These are phyloP conservation scores for Scaptomyza polygonia DNA, from an alignment of 2,888 invertebrate species.

Conservation along the genomic window DNA sequence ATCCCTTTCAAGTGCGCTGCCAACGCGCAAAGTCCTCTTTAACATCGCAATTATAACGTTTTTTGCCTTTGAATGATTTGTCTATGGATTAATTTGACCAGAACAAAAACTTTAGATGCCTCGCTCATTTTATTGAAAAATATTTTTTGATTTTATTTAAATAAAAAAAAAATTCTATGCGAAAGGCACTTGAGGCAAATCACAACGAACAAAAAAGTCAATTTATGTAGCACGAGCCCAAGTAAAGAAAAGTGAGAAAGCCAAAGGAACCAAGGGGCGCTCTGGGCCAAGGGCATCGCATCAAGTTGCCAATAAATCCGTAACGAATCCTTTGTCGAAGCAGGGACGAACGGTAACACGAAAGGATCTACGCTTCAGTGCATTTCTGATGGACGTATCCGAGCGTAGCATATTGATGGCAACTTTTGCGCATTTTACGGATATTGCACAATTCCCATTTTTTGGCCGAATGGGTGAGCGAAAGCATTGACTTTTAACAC, in stretches of 20 bases:
- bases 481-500: slow-evolving; percentile 57
- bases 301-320: slow-evolving; percentile 77
- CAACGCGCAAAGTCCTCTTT: slow-evolving; percentile 60
- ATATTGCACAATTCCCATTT: slow-evolving; percentile 74
- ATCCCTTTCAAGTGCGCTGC: slow-evolving; percentile 67
- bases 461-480: slow-evolving; percentile 29
- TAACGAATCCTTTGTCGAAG: slow-evolving; percentile 75
- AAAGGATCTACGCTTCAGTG: slow-evolving; percentile 78
- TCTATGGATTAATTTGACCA: slow-evolving; percentile 62
- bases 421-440: slow-evolving; percentile 80
- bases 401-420: slow-evolving; percentile 81
- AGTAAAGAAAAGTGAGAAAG: slow-evolving; percentile 21
- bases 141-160: slow-evolving; percentile 27
- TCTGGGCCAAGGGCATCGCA: slow-evolving; percentile 29
- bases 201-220: slow-evolving; percentile 55
- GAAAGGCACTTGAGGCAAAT: slow-evolving; percentile 36
- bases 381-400: slow-evolving; percentile 80
- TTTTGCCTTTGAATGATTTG: slow-evolving; percentile 57
- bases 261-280: background rate
- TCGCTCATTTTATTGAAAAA: slow-evolving; percentile 30
- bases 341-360: slow-evolving; percentile 44
- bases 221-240: slow-evolving; percentile 54
- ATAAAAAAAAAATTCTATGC: background rate
- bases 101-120: slow-evolving; percentile 39
- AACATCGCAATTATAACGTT: slow-evolving; percentile 42